Base-by-base conservation (phyloP, 2,797 vertebrate genomes). In the Galago senegalensis region DNA sequence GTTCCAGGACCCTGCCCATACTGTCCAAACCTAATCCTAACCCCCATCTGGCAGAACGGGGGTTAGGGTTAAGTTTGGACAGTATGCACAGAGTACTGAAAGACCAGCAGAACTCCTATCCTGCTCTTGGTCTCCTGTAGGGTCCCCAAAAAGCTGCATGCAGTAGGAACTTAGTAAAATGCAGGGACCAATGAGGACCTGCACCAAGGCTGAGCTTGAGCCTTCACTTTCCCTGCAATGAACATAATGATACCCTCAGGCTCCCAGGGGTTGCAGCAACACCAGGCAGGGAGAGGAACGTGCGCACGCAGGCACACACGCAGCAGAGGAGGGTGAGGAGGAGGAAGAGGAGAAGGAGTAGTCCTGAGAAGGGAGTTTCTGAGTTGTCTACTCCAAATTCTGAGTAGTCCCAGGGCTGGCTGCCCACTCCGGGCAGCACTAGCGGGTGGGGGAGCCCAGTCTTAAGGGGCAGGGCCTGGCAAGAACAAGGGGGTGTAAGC, bases 231-330 rank as follows among this genome's bases (percentile, higher is more conserved):
- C n/a, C 31, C 4, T 5, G 1, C 6, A 0, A 8, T 2, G 6
- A 20, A 27, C 27, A 9, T 11, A 18, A 13, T 0, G 2, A 21
- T 6, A 13, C 10, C 84, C 76, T 73, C 0, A 1, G 0, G 13
- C 18, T 29, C 58, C 60, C 37, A 58, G 49, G 11, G 63, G 21
- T 12, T 4, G 81, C 27, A 8, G 43, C 8, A 0, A 53, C 86
- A n/a, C 58, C 4, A 84, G 25, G 63, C 6, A 0, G 2, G 20
- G 12, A 8, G 23, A 79, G 18, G 31, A 79, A 18, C 2, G 27
- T 20, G 23, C 16, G 3, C 0, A 49, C 3, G 49, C 3, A 16
- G 14, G 14, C 13, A 3, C 49, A 53, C 3, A 53, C 14, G 4
- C 49, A 53, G 4, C 49, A 53, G 49, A 53, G 49, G 49, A 53